Base-by-base conservation (phyloP, 2,113 vertebrate genomes). In the Rhea americana region DNA sequence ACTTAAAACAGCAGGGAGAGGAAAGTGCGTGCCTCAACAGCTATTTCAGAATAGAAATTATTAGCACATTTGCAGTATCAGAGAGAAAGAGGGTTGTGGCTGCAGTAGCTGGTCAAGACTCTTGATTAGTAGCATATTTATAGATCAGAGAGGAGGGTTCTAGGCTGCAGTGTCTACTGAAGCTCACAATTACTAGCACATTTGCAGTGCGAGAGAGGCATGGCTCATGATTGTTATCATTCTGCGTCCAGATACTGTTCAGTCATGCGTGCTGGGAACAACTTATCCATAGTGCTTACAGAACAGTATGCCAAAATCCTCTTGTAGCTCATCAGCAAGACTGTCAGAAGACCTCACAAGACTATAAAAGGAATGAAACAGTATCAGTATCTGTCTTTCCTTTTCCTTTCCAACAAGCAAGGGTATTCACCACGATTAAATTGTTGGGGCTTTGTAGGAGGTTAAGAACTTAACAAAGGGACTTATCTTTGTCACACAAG, bases 241-340 rank as follows among this genome's bases (percentile, higher is more conserved):
- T 59, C 87, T 56, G 85, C 89, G 85, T 75, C 79, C 85, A 85
- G 88, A 58, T 66, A 13, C 82, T 80, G 88, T 82, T 94, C 91
- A 58, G 63, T 87, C 91, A 80, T 14, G 87, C 75, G 3, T 66
- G 76, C 82, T 73, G 45, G 90, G 92, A 93, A 55, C 91, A 83
- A 71, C 91, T 94, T 91, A 75, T 89, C 91, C 89, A 0, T 21
- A 59, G 74, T 30, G 67, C 85, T 92, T 13, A 1, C 81, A 55
- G 94, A 72, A 25, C 7, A 3, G 43, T 4, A 0, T 32, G 91
- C 90, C 79, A 61, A 87, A 92, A 85, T 83, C 63, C 91, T 81
- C 82, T 47, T 43, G 88, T 47, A 47, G 88, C 21, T 76, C 92
- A 45, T 85, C 90, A 80, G 65, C 82, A 35, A 82, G 70, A 66